Evolutionary conservation across 2,113 vertebrate species (phyloP), one percentile per base, ranked within the genome.

Genomic region (Eretmochelys imbricata): DNA sequence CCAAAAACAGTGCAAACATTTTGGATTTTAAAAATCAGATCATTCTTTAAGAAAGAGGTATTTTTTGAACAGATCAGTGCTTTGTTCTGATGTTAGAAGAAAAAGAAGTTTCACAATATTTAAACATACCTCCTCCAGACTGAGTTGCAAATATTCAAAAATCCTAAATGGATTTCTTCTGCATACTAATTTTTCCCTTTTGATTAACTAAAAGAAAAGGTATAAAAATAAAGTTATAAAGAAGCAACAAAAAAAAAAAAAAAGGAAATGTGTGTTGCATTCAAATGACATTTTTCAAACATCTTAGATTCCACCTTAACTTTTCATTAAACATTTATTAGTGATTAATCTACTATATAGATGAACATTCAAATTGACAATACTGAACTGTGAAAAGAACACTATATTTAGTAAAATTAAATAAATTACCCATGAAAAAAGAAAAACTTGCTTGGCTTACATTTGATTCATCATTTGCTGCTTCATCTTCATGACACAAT

Each of bases 111-210:
- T 25, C 13, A n/a, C 10, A 51, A 35, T 57, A 57, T n/a, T 84
- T 76, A 42, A 89, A 95, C 97, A 62, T 96, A 99, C 99, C 99
- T 99, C 99, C 97, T 99, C 99, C 69, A 99, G 98, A 95, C 98
- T 98, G 93, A 99, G 99, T 3, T 99, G 99, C 82, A 99, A 98
- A 91, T 99, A 99, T 82, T 99, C 99, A 51, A 98, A 98, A 87
- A 99, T 98, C 80, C 93, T 95, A 83, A 99, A 98, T 0, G 99
- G 99, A 94, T 99, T 99, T 91, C 98, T 98, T 83, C 98, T 98
- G 96, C 99, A 99, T 49, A 98, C 97, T 42, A 98, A 91, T 35
- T 94, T 97, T 92, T 94, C 92, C 59, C 92, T 90, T 87, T 90
- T 96, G 55, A 87, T 81, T 90, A 91, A 81, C 98, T 98, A 17